Percentiles rank a stretch among this genome's conserved stretches.
These are phyloP conservation scores for Syndactyla subalaris DNA, from an alignment of 2,797 vertebrate species.

Conservation along the genomic window DNA sequence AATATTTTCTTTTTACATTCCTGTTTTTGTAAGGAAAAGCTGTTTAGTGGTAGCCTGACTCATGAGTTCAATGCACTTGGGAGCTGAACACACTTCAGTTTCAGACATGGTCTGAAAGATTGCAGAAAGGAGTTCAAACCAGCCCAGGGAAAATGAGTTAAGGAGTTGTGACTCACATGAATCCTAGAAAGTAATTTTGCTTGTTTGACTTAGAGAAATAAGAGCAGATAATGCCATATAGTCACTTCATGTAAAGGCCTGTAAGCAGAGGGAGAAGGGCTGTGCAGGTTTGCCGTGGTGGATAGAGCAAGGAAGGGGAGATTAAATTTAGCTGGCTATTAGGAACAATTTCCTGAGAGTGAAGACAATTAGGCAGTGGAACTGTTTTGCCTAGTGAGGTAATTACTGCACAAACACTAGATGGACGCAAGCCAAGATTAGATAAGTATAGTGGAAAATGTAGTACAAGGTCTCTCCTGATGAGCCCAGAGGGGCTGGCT, in stretches of 20 bases:
- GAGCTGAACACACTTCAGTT: not conserved
- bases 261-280: not conserved
- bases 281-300: rapidly evolving
- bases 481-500: slow-evolving; percentile 46
- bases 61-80: not conserved
- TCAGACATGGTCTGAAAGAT: rapidly evolving
- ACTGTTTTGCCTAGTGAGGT: slow-evolving; percentile 68
- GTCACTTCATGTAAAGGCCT: rapidly evolving
- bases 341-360: slow-evolving; percentile 65
- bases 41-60: not conserved
- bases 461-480: slow-evolving; percentile 61
- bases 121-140: not conserved
- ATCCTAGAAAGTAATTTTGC: not conserved
- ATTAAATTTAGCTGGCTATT: slow-evolving; percentile 65
- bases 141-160: not conserved
- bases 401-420: slow-evolving; percentile 66
- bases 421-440: slow-evolving; percentile 54
- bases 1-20: not conserved
- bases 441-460: slow-evolving; percentile 68
- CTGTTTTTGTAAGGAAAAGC: not conserved
- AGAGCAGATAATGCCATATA: not conserved
- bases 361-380: slow-evolving; percentile 65
- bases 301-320: not conserved
- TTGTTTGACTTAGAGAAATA: not conserved
- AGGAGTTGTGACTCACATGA: not conserved